Evolutionary conservation across 2,888 invertebrate genomes (phyloP).

Genomic region (Cantharis rustica): DNA sequence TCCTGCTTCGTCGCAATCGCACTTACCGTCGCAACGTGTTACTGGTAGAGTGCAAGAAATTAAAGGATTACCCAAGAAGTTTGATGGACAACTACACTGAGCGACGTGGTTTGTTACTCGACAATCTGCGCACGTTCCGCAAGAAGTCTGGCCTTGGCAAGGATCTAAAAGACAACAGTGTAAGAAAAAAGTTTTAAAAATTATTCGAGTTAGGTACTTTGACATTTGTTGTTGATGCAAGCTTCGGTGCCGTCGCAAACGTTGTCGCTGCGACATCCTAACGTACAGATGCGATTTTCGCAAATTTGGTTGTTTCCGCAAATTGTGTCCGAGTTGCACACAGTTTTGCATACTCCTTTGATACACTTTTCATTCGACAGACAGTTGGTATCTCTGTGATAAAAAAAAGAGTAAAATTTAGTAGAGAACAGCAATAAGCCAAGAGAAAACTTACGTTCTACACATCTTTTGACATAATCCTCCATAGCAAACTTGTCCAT

Average conservation of each 20-base stretch:
- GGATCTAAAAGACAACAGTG: conserved; percentile 64
- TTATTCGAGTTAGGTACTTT: conserved; percentile 60
- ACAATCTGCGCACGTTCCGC: conserved; percentile 85
- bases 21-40: conserved; percentile 73
- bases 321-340: conserved; percentile 84
- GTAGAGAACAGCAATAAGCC: not conserved
- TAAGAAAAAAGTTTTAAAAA: not conserved
- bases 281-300: conserved; percentile 82
- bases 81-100: conserved; percentile 83
- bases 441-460: conserved; percentile 63
- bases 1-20: conserved; percentile 81
- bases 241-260: conserved; percentile 76
- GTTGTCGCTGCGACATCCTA: conserved; percentile 85
- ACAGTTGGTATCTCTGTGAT: conserved; percentile 79
- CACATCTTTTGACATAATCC: conserved; percentile 79
- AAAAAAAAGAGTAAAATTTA: not conserved
- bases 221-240: conserved; percentile 82
- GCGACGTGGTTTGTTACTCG: conserved; percentile 82
- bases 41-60: conserved; percentile 76
- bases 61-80: conserved; percentile 81
- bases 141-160: conserved; percentile 72
- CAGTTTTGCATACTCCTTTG: conserved; percentile 78
- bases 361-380: conserved; percentile 86
- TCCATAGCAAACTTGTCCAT: conserved; percentile 76
- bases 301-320: conserved; percentile 85